Base-by-base conservation (phyloP, 1,140 invertebrate species). In the Diploscapter pachys region DNA sequence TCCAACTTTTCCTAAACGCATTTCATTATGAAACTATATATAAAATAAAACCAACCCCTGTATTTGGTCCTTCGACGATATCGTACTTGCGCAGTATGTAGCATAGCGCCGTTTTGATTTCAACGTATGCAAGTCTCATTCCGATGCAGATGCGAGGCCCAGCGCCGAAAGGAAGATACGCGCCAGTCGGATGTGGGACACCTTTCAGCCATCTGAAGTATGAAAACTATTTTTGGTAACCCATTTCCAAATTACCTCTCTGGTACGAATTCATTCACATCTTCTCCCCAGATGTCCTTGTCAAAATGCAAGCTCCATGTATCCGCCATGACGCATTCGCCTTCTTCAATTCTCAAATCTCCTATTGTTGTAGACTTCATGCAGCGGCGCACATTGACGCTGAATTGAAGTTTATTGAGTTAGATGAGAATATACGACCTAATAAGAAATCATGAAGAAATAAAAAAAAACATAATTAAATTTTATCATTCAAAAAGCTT, bases 81-180 rank as follows among this genome's bases (percentile, higher is more conserved):
- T 77, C 71, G 62, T 75, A 83, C 57, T 73, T 78, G n/a, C 80
- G 72, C 0, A 86, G 71, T 63, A 86, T 78, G 51, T 80, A 57
- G 0, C 77, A 78, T 2, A 86, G 55, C 4, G 81, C 78, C 54
- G 85, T 70, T 65, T 85, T 86, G 62, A 82, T 70, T 65, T 85
- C 81, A 72, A 85, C 63, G 68, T 83, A 71, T 3, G 84, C 83
- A 52, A 86, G 70, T 61, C 85, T 59, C 76, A 83, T 79, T 56
- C 85, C 85, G 51, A 86, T 81, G 73, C 85, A 86, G 48, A 75
- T 75, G 5, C 85, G 71, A 2, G 85, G 85, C 3, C 85, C 85
- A 5, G 51, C 77, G 6, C 82, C 84, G 56, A 85, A 85, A 50
- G 83, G 78, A 8, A 83, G 31, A 31, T 31, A 31, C 31, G 31